phyloP scores from a whole-genome alignment of 2,888 invertebrate genomes.

The Cephus spinipes region DNA sequence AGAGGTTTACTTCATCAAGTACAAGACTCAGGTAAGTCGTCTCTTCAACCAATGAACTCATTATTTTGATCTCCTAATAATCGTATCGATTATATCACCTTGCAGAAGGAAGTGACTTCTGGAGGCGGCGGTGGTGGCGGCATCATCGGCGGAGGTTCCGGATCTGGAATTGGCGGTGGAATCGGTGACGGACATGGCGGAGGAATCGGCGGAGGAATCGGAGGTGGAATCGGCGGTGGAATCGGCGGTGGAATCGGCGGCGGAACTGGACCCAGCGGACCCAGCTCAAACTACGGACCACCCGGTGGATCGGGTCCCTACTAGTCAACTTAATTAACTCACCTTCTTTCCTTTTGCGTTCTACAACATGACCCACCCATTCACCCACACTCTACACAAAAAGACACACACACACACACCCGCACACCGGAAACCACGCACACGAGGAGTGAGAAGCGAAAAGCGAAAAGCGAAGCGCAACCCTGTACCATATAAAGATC shows the following conservation, averaged over 20 bases:
- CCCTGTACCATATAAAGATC: conserved; percentile 5
- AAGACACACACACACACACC: conserved; percentile 34
- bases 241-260: conserved; percentile 42
- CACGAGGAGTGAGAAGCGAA: conserved; percentile 22
- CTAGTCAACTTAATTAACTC: conserved; percentile 62
- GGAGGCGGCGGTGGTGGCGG: conserved; percentile 38
- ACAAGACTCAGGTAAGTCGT: conserved; percentile 74
- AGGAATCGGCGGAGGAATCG: conserved; percentile 37
- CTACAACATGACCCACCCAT: conserved; percentile 25
- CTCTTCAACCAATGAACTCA: background rate
- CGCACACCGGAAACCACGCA: conserved; percentile 38
- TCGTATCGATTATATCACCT: conserved; percentile 9
- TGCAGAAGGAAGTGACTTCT: conserved; percentile 48
- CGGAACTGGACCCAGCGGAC: conserved; percentile 57
- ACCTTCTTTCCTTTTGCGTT: conserved; percentile 32
- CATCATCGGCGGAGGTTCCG: conserved; percentile 39
- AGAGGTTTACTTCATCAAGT: conserved; percentile 90
- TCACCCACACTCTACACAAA: conserved; percentile 23
- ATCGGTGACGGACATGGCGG: conserved; percentile 37
- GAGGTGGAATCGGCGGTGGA: conserved; percentile 51
- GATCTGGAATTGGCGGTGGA: conserved; percentile 33
- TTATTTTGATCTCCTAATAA: background rate
- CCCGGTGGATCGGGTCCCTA: conserved; percentile 79
- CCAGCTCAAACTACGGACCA: conserved; percentile 74
- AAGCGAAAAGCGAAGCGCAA: too few relatives aligned